Evolutionary conservation across 2,797 vertebrate genomes (phyloP).

Genomic region (Halcyon leucocephala): DNA sequence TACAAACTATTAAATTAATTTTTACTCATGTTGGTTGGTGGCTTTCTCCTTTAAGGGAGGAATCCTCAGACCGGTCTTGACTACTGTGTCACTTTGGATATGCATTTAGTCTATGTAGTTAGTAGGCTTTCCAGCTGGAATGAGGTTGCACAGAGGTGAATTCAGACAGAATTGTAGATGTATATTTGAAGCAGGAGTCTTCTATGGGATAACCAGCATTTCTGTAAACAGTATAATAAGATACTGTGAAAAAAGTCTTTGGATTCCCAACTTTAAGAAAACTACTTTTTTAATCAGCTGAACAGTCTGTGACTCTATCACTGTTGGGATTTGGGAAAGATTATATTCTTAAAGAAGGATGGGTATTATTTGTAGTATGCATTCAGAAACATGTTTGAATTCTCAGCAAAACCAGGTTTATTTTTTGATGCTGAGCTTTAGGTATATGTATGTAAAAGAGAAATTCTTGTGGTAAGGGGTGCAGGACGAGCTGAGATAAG

Average conservation of each 20-base stretch:
- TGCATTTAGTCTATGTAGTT: neutral
- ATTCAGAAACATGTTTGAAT: neutral
- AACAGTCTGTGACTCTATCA: neutral
- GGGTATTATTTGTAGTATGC: neutral
- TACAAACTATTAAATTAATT: neutral
- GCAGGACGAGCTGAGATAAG: neutral
- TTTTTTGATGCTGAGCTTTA: neutral
- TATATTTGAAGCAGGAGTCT: neutral
- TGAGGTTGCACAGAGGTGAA: neutral
- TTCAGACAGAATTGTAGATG: neutral
- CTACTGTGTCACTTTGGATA: neutral
- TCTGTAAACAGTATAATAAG: neutral
- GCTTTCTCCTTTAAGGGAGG: neutral
- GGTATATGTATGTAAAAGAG: neutral
- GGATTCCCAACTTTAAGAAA: neutral
- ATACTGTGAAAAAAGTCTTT: neutral
- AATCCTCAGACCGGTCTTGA: neutral
- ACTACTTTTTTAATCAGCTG: neutral
- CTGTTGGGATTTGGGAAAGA: neutral
- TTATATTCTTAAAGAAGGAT: neutral
- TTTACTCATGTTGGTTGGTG: neutral
- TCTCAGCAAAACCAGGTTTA: neutral
- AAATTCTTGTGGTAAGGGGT: neutral
- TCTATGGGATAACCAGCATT: neutral
- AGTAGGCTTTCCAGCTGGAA: neutral